phyloP scores from a whole-genome alignment of 2,113 vertebrate species.

The Polypterus bichir region DNA sequence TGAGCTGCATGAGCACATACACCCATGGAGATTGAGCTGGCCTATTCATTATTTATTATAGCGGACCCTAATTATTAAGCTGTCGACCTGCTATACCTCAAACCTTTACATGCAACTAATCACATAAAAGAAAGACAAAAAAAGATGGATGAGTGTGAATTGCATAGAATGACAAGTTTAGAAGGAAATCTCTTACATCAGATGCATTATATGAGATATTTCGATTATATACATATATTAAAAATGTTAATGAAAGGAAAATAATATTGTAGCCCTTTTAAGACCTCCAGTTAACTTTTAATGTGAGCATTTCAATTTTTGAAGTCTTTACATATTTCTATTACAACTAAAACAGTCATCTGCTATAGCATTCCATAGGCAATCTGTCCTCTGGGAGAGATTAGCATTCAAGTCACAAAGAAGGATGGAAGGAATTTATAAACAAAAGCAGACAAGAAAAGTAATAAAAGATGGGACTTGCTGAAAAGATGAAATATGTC shows the following conservation, averaged over 20 bases:
- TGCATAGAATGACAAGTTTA: no score
- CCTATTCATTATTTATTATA: no score
- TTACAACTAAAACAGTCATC: constrained; percentile 61
- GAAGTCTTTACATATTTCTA: constrained; percentile 68
- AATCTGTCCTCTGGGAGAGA: constrained; percentile 61
- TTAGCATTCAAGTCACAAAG: constrained; percentile 68
- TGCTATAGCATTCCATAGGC: constrained; percentile 61
- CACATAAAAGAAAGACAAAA: constrained; percentile 16
- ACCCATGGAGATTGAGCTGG: no score
- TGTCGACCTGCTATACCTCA: no score
- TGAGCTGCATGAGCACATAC: no score
- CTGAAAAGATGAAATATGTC: constrained; percentile 54
- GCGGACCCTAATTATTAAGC: constrained; percentile 12
- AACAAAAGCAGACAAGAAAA: constrained; percentile 63
- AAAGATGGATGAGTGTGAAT: neutral
- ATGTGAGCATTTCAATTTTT: constrained; percentile 49
- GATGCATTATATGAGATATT: no score
- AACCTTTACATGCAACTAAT: constrained; percentile 9
- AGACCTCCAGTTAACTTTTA: constrained; percentile 50
- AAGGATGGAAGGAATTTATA: constrained; percentile 59
- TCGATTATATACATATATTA: no score
- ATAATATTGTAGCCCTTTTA: constrained; percentile 20
- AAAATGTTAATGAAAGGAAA: no score
- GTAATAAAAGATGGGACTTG: constrained; percentile 46
- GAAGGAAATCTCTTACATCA: no score